A percentile compares a stretch with the other conserved stretches of the same genome.
These are phyloP conservation scores for Meda fulgida DNA, from an alignment of 2,797 vertebrate species.

Conservation along the genomic window DNA sequence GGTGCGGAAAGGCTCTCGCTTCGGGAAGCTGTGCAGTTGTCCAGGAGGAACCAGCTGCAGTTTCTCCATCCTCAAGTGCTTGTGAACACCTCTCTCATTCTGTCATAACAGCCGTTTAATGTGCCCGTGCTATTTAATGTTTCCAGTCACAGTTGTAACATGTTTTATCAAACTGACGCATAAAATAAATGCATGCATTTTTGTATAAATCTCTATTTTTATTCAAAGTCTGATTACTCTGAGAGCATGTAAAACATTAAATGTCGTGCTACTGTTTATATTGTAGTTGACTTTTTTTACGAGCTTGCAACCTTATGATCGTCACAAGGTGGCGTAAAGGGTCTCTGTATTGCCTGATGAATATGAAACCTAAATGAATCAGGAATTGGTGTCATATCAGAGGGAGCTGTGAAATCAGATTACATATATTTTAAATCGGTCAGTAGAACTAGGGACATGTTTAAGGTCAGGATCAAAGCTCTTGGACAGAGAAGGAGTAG, in stretches of 20 bases:
- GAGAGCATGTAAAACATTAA: not conserved
- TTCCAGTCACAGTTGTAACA: constrained; percentile 7
- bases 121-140: not conserved
- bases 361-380: not conserved
- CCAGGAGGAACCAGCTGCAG: constrained; percentile 74
- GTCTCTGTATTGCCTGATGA: not conserved
- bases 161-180: constrained; percentile 19
- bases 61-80: constrained; percentile 74
- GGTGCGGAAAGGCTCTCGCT: constrained; percentile 75
- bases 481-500: not conserved
- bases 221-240: not conserved
- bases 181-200: constrained; percentile 56
- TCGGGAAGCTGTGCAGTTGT: constrained; percentile 81
- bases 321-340: not conserved
- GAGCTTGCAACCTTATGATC: not conserved
- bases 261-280: not conserved
- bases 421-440: not conserved
- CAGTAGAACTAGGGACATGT: not conserved
- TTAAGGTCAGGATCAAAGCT: not conserved
- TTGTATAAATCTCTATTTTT: constrained; percentile 50
- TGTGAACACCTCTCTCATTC: constrained; percentile 62
- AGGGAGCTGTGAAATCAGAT: too few relatives aligned
- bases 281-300: not conserved
- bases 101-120: not conserved
- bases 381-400: not conserved